These are phyloP conservation scores for Microcebus tavaratra DNA, from an alignment of 2,113 vertebrate genomes.

Conservation along the genomic window DNA sequence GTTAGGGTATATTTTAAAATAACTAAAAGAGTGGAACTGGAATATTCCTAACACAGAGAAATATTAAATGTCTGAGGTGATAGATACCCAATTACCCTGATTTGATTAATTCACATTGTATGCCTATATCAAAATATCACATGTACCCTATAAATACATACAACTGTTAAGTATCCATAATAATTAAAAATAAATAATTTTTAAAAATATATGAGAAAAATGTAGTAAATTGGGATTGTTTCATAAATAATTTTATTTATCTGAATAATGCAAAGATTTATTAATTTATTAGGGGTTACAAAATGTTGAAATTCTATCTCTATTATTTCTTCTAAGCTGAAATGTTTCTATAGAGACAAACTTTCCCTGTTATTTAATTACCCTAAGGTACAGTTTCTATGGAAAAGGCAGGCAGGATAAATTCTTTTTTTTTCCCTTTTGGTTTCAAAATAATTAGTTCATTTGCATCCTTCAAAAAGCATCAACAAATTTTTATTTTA, in stretches of 20 bases:
- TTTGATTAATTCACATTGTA: too few relatives aligned
- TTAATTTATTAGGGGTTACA: not conserved
- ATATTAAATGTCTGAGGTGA: too few relatives aligned
- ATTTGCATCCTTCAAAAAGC: not conserved
- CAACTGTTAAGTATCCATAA: too few relatives aligned
- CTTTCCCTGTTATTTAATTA: not conserved
- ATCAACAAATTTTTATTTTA: not conserved
- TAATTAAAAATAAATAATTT: too few relatives aligned
- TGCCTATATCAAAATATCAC: too few relatives aligned
- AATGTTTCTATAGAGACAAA: not conserved
- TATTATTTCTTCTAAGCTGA: not conserved
- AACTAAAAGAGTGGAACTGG: too few relatives aligned
- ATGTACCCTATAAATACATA: too few relatives aligned
- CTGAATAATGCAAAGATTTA: not conserved
- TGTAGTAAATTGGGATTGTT: not conserved
- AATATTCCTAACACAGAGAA: too few relatives aligned
- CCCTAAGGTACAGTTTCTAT: not conserved
- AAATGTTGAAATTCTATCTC: not conserved
- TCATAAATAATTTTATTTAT: not conserved
- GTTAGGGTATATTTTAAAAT: too few relatives aligned
- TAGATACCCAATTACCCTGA: too few relatives aligned
- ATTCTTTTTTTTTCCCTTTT: not conserved
- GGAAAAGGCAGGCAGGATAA: not conserved
- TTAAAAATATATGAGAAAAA: not conserved
- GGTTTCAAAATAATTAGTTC: not conserved